Evolutionary conservation across 2,113 vertebrate species (phyloP).

Genomic region (Perccottus glenii): DNA sequence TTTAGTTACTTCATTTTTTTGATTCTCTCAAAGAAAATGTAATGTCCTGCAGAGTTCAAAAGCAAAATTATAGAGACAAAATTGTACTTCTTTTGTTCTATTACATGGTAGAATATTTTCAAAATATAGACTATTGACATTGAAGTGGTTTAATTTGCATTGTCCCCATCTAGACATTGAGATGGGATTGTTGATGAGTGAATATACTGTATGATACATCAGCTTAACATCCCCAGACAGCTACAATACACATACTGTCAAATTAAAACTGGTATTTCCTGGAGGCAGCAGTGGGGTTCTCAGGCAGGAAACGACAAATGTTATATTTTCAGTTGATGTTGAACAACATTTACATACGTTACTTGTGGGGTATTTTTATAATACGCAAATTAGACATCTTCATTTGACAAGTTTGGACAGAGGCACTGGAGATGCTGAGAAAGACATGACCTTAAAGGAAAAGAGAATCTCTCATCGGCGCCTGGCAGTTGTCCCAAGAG

Average conservation of each 20-base stretch:
- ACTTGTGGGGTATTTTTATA: neutral
- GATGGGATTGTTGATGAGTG: too few species aligned
- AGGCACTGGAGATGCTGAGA: conserved; percentile 14
- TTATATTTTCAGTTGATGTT: conserved; percentile 14
- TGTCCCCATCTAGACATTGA: too few species aligned
- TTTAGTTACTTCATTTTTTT: neutral
- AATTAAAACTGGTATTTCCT: conserved; percentile 17
- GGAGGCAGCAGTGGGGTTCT: conserved; percentile 19
- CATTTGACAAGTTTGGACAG: conserved; percentile 15
- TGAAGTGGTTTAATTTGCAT: too few species aligned
- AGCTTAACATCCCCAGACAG: neutral
- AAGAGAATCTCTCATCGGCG: conserved; percentile 11
- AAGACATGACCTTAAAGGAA: conserved; percentile 12
- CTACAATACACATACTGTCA: conserved; percentile 2
- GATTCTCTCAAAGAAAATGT: neutral
- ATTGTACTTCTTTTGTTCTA: too few species aligned
- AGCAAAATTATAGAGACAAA: neutral
- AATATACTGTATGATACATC: neutral
- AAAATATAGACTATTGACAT: too few species aligned
- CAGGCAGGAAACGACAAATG: conserved; percentile 9
- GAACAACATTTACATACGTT: conserved; percentile 9
- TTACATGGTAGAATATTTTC: too few species aligned
- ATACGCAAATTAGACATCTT: neutral
- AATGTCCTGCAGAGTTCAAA: neutral
- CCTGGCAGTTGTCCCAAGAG: conserved; percentile 26